Base-by-base conservation (phyloP, 2,888 invertebrate genomes). In the Drosophila peninsularis region DNA sequence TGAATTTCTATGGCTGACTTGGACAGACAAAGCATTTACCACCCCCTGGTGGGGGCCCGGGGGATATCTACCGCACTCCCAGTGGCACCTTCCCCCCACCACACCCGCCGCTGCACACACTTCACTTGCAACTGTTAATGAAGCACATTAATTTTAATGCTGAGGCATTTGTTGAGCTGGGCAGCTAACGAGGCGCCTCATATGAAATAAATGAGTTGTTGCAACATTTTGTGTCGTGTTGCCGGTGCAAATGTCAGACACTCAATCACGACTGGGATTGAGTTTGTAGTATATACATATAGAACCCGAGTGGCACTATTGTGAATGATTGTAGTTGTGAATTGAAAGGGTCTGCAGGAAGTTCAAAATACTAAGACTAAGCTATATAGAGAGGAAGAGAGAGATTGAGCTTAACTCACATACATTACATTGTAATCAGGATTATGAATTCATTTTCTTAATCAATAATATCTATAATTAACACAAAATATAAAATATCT, bases 91-190 rank as follows among this genome's bases (percentile, higher is more conserved):
- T 30, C 47, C 5, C 1, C n/a, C 30, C 11, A 2, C 27, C 27
- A 30, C 27, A 30, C 30, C 9, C 17, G 7, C 11, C n/a, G 3
- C 9, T 2, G 5, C 21, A 10, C 14, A 19, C 41, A 49, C 42
- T 55, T 55, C 49, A 32, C 34, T 67, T 36, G 19, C 60, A 49
- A 27, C 53, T 69, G 60, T 65, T 87, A 87, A 87, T 82, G 85
- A 83, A 68, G 64, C 62, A 62, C 80, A 84, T 84, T 88, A 77
- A 85, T 88, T 85, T 75, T 67, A 85, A 80, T 85, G 82, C 49
- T 37, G 54, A 58, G 54, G 54, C 72, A 63, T 78, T 69, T 77
- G 67, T 57, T 42, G 32, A 45, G 52, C 34, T 47, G 55, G 37
- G 32, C 56, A 45, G 36, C 58, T 39, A 37, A 30, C 49, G 45